These are phyloP conservation scores for Eptatretus burgeri DNA, from an alignment of 2,113 vertebrate genomes.

Conservation along the genomic window DNA sequence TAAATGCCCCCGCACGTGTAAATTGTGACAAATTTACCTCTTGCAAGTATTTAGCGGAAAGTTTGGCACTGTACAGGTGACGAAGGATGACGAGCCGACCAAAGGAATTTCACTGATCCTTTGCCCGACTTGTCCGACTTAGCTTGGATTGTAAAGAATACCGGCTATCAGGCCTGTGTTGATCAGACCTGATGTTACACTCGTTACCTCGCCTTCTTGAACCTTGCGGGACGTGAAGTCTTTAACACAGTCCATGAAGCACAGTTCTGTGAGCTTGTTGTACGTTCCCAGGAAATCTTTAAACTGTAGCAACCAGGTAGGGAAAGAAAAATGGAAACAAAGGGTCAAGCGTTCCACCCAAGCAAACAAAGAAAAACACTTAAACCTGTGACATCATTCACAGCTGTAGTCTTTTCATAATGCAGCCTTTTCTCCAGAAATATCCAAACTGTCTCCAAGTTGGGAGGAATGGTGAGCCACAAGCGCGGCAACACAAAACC, in stretches of 20 bases:
- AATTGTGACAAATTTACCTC: too few species aligned
- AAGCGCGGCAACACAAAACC: too few species aligned
- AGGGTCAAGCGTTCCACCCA: constrained; percentile 9
- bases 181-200: background rate
- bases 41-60: background rate
- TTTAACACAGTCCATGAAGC: constrained; percentile 83
- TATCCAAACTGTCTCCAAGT: background rate
- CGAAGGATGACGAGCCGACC: too few species aligned
- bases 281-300: constrained; percentile 93
- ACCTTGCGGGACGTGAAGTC: constrained; percentile 82
- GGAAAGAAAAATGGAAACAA: constrained; percentile 12
- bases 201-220: constrained; percentile 52
- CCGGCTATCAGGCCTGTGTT: too few species aligned
- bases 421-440: background rate
- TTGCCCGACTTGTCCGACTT: too few species aligned
- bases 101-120: too few species aligned
- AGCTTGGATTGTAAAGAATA: too few species aligned
- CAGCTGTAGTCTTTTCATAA: background rate
- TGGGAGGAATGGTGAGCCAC: too few species aligned
- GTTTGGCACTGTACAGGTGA: background rate
- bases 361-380: background rate
- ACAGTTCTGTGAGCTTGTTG: constrained; percentile 88
- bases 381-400: background rate
- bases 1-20: too few species aligned
- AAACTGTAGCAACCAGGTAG: constrained; percentile 31